Evolutionary conservation across 2,797 vertebrate species (phyloP).

Genomic region (Scolopax bukidnonensis): DNA sequence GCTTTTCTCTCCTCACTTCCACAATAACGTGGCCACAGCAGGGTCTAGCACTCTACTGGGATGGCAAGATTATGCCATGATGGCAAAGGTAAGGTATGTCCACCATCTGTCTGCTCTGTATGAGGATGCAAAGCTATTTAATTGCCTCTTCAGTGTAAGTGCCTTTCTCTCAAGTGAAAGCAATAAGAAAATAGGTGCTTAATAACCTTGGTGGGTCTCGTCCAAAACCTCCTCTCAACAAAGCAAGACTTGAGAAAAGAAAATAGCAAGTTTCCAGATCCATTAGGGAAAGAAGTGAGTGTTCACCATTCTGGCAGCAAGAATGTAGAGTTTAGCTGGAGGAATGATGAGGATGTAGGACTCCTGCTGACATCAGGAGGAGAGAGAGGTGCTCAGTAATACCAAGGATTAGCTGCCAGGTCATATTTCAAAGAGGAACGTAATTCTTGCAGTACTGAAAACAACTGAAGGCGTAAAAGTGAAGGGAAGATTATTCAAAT

Average conservation of each 20-base stretch:
- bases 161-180: neutral
- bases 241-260: neutral
- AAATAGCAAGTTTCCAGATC: neutral
- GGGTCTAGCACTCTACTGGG: neutral
- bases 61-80: neutral
- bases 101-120: neutral
- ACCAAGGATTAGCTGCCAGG: conserved; percentile 6
- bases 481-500: neutral
- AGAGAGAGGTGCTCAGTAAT: neutral
- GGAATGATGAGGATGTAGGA: neutral
- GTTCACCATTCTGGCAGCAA: neutral
- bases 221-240: neutral
- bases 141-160: neutral
- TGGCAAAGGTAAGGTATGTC: neutral
- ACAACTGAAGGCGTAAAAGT: neutral
- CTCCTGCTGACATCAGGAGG: neutral
- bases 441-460: neutral
- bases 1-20: neutral
- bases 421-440: neutral
- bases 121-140: neutral
- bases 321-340: neutral
- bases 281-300: neutral
- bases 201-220: neutral
- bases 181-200: neutral
- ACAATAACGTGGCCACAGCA: rapidly evolving